Evolutionary conservation across 2,113 vertebrate genomes (phyloP).

Genomic region (Dermatemys mawii): DNA sequence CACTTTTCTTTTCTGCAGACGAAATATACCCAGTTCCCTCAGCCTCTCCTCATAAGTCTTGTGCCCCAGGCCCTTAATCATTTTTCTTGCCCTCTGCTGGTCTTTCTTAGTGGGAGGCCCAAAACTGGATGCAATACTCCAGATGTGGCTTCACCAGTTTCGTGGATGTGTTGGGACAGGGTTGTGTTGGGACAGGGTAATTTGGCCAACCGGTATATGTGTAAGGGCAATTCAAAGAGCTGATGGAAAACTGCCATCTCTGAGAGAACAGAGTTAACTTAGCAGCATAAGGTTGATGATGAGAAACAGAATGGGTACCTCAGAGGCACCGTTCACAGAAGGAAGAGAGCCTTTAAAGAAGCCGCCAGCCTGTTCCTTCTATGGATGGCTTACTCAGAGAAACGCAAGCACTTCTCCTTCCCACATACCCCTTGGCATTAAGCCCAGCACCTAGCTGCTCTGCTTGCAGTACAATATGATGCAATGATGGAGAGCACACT

Average conservation of each 20-base stretch:
- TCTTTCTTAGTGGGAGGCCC: too few species aligned
- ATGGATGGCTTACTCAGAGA: background rate
- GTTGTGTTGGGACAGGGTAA: background rate
- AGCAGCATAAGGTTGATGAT: rapidly evolving
- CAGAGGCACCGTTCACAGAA: background rate
- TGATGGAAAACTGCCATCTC: background rate
- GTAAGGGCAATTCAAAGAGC: background rate
- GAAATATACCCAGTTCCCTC: too few species aligned
- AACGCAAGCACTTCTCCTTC: background rate
- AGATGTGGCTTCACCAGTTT: background rate
- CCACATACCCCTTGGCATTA: background rate
- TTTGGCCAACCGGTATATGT: background rate
- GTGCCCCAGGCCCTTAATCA: too few species aligned
- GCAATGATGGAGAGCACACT: background rate
- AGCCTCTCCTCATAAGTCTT: too few species aligned
- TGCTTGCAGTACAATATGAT: background rate
- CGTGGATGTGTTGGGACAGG: background rate
- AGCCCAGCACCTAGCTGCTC: rapidly evolving
- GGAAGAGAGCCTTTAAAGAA: background rate
- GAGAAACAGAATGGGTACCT: rapidly evolving
- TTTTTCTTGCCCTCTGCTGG: too few species aligned
- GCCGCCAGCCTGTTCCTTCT: background rate
- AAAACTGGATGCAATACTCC: too few species aligned
- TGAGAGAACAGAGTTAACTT: background rate
- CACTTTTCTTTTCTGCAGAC: too few species aligned